phyloP scores from a whole-genome alignment of 2,888 invertebrate genomes.

The Eurois occulta region DNA sequence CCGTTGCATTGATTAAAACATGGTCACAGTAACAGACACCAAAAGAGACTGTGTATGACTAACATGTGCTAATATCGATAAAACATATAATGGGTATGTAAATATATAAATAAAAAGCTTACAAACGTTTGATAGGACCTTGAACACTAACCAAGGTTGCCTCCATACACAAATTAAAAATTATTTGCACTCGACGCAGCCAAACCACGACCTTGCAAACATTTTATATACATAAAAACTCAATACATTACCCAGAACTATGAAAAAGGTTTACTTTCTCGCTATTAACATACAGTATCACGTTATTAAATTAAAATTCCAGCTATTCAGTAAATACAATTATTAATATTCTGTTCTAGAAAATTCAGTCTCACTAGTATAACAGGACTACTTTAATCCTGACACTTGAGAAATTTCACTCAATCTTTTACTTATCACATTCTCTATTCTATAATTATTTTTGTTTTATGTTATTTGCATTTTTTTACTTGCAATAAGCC shows the following conservation, averaged over 20 bases:
- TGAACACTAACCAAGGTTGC: slow-evolving; percentile 7
- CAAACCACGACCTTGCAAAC: slow-evolving; percentile 10
- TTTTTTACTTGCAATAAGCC: not conserved
- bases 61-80: not conserved
- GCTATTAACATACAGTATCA: slow-evolving; percentile 14
- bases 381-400: not conserved
- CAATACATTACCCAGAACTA: slow-evolving; percentile 8
- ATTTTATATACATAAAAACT: slow-evolving; percentile 21
- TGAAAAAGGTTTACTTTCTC: slow-evolving; percentile 5
- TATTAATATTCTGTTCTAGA: not conserved
- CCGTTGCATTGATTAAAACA: not conserved
- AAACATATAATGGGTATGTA: not conserved
- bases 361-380: not conserved
- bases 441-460: not conserved
- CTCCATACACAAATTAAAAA: not conserved
- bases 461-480: not conserved
- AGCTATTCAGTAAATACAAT: not conserved
- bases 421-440: not conserved
- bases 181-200: not conserved
- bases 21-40: not conserved
- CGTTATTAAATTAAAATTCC: not conserved
- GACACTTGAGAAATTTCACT: not conserved
- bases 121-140: slow-evolving; percentile 3
- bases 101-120: not conserved
- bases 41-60: not conserved